A percentile compares a stretch with the other conserved stretches of the same genome.
Conservation (phyloP, 2,888 invertebrate species). For the Erebia aethiops region DNA sequence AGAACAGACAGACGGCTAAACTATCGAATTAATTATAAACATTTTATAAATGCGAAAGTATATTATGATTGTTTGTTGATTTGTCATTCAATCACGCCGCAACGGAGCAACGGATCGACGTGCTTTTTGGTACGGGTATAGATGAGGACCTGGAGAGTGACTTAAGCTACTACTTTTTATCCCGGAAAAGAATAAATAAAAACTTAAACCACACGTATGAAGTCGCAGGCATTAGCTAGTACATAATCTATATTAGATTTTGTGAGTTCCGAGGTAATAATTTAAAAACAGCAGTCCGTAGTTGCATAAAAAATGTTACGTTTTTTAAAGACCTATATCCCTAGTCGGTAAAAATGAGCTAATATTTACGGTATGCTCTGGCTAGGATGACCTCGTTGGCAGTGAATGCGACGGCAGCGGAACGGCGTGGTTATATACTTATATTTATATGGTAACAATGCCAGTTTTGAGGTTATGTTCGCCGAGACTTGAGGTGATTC, state of each 20-base stretch:
- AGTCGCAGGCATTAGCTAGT: too few species aligned
- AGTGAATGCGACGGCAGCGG: constrained; percentile 33
- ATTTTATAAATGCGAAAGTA: background rate
- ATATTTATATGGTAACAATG: constrained; percentile 35
- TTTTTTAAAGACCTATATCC: constrained; percentile 19
- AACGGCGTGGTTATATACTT: constrained; percentile 33
- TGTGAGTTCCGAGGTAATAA: too few species aligned
- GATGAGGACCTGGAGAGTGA: too few species aligned
- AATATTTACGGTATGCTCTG: constrained; percentile 29
- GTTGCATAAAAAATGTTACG: constrained; percentile 19
- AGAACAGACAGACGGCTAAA: background rate
- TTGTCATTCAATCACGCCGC: too few species aligned
- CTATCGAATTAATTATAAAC: background rate
- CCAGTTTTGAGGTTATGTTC: constrained; percentile 25
- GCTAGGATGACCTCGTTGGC: constrained; percentile 36
- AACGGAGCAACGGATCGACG: too few species aligned
- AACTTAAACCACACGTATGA: too few species aligned
- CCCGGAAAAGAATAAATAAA: too few species aligned
- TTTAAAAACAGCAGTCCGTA: too few species aligned
- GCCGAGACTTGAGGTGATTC: constrained; percentile 15
- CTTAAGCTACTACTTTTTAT: too few species aligned
- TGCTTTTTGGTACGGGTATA: too few species aligned
- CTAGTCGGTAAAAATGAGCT: constrained; percentile 31
- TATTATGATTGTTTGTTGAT: background rate
- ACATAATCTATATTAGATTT: too few species aligned